Conservation (phyloP, 1,140 invertebrate species). For the Zaprionus africanus region DNA sequence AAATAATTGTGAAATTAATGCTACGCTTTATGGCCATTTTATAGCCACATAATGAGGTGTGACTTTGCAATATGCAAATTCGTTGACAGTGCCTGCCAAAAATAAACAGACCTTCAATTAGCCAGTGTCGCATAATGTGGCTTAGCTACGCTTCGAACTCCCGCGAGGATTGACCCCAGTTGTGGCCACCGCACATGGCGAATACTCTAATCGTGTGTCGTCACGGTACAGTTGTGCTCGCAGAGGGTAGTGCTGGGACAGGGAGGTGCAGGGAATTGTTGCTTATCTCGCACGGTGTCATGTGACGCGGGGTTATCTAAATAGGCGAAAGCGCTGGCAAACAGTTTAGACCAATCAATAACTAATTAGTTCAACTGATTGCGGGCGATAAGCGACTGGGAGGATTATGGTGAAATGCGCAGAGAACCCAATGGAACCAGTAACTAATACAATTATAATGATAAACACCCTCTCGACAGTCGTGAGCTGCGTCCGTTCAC, state of each 20-base stretch:
- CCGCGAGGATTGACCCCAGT: conserved; percentile 14
- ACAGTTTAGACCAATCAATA: conserved; percentile 70
- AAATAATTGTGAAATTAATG: neutral
- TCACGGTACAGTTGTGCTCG: conserved; percentile 4
- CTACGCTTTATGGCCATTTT: neutral
- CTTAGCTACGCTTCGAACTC: conserved; percentile 20
- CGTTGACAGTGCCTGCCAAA: conserved; percentile 50
- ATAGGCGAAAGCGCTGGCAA: conserved; percentile 46
- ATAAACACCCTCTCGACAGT: conserved; percentile 36
- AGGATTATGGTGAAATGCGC: conserved; percentile 54
- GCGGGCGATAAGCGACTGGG: conserved; percentile 30
- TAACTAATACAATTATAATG: neutral
- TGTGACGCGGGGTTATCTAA: conserved; percentile 62
- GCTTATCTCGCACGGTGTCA: conserved; percentile 30
- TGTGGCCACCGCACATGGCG: neutral
- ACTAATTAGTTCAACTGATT: conserved; percentile 72
- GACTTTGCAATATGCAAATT: conserved; percentile 46
- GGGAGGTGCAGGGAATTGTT: neutral
- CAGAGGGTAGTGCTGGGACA: neutral
- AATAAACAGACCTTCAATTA: conserved; percentile 69
- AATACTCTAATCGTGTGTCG: neutral
- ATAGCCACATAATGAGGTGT: conserved; percentile 18
- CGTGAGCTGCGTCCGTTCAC: conserved; percentile 65
- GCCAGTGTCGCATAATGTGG: conserved; percentile 59
- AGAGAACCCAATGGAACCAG: neutral